These are phyloP conservation scores for Julus scanicus DNA, from an alignment of 2,888 invertebrate genomes.

Conservation along the genomic window DNA sequence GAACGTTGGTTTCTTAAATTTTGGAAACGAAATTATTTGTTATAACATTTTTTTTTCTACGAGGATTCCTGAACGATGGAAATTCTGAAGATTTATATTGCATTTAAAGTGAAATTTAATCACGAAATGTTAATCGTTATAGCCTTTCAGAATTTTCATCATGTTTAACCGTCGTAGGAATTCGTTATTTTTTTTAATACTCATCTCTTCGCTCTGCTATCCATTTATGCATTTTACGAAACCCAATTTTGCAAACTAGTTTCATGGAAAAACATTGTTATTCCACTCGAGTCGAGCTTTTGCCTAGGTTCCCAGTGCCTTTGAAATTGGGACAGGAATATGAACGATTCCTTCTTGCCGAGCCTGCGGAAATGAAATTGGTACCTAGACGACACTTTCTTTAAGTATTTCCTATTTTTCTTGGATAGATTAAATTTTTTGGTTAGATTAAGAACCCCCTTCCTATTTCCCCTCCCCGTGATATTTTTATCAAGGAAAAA, in stretches of 20 bases:
- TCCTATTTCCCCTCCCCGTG: neutral
- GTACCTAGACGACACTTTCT: conserved; percentile 37
- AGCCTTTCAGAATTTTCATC: neutral
- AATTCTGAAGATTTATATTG: conserved; percentile 29
- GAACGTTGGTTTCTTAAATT: neutral
- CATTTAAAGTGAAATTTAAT: conserved; percentile 43
- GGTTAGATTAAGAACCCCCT: neutral
- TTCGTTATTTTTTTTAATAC: neutral
- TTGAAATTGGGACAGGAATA: conserved; percentile 7
- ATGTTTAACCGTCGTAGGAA: neutral
- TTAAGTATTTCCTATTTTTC: conserved; percentile 42
- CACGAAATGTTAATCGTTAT: conserved; percentile 5
- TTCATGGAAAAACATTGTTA: conserved; percentile 39
- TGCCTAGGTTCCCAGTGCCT: neutral
- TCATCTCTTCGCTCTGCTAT: neutral
- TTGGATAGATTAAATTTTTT: conserved; percentile 43
- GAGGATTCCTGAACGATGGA: neutral
- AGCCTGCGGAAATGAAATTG: conserved; percentile 10
- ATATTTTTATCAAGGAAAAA: neutral
- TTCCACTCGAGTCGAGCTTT: conserved; percentile 31
- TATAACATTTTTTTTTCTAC: neutral
- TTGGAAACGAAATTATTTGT: neutral
- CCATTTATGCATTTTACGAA: conserved; percentile 34
- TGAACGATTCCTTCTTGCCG: neutral
- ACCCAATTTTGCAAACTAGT: conserved; percentile 40